A percentile compares a stretch with the other conserved stretches of the same genome.
Conservation (phyloP, 2,797 vertebrate species). For the Pseudotriccus pelzelni region DNA sequence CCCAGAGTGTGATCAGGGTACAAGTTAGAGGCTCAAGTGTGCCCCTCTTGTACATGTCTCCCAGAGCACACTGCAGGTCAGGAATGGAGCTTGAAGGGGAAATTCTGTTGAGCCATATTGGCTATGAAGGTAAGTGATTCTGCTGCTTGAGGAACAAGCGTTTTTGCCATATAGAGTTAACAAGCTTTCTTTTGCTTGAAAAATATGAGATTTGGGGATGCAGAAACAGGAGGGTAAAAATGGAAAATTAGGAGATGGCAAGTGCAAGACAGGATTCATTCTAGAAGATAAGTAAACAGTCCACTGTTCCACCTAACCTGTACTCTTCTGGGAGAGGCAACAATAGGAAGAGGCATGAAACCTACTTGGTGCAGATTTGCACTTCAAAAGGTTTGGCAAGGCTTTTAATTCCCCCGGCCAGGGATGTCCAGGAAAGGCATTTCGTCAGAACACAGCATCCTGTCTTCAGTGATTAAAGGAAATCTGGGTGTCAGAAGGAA, state of each 20-base stretch:
- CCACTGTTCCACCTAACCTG: background rate
- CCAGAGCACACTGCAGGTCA: background rate
- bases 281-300: background rate
- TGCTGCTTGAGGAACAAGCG: background rate
- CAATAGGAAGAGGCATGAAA: conserved; percentile 3
- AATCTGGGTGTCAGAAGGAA: conserved; percentile 21
- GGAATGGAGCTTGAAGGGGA: background rate
- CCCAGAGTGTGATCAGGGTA: background rate
- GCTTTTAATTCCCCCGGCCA: conserved; percentile 30
- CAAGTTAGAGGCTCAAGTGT: background rate
- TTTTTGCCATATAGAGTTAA: background rate
- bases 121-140: background rate
- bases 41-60: background rate
- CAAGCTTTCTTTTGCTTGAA: background rate
- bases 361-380: conserved; percentile 34
- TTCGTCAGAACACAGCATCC: conserved; percentile 22
- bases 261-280: background rate
- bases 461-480: conserved; percentile 43
- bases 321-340: background rate
- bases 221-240: background rate
- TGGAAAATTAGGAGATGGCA: background rate
- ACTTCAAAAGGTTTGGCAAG: conserved; percentile 56
- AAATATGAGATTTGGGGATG: background rate
- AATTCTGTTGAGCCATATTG: background rate
- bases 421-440: conserved; percentile 27